Conservation (phyloP, 53 echinoderm and acorn worm genomes). For the Pentamera pediparva region DNA sequence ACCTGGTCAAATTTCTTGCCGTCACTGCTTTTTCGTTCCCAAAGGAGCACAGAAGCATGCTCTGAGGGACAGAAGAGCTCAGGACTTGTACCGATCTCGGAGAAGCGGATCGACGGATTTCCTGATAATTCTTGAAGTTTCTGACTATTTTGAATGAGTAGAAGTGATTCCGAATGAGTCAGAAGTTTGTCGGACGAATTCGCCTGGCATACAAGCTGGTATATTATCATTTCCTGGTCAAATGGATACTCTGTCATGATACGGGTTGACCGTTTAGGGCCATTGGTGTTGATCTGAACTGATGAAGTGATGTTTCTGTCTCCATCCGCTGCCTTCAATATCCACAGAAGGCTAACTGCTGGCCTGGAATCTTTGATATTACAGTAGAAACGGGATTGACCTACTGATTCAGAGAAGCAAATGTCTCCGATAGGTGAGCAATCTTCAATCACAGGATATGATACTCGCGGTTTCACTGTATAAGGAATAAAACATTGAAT, state of each 20-base stretch:
- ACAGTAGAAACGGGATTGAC: too few relatives aligned
- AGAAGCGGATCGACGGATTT: too few relatives aligned
- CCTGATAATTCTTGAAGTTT: too few relatives aligned
- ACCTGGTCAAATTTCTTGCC: neutral
- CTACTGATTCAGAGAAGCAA: too few relatives aligned
- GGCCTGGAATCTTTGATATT: neutral
- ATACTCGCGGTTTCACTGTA: too few relatives aligned
- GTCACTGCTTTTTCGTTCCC: neutral
- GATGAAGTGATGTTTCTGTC: neutral
- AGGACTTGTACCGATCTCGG: too few relatives aligned
- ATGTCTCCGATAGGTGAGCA: too few relatives aligned
- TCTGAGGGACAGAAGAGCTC: neutral
- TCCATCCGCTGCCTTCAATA: neutral
- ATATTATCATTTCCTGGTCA: neutral
- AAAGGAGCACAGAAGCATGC: neutral
- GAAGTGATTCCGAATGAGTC: too few relatives aligned
- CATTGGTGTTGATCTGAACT: neutral
- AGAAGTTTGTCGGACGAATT: neutral
- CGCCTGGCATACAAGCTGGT: neutral
- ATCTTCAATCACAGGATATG: too few relatives aligned
- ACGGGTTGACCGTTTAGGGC: neutral
- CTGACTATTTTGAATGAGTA: too few relatives aligned
- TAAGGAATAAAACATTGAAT: too few relatives aligned
- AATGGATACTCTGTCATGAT: neutral
- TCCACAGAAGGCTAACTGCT: neutral